Percentiles rank a stretch among this genome's conserved stretches.
Evolutionary conservation across 2,888 invertebrate genomes (phyloP).

Genomic region (Phasia obesa): DNA sequence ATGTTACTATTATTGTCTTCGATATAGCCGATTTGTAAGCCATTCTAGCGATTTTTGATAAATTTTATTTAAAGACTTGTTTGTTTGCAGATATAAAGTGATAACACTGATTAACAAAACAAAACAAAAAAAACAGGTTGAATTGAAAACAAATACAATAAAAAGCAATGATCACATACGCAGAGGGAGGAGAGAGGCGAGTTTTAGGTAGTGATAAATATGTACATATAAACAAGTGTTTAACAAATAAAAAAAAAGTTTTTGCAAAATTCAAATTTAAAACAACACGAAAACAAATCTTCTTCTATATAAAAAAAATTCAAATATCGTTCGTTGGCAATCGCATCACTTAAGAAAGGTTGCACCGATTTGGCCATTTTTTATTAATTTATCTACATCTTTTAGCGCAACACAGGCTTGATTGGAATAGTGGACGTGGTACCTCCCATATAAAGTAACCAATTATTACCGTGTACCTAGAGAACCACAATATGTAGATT

Average conservation of each 20-base stretch:
- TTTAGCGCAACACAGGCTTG: too few species aligned
- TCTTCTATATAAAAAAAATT: too few species aligned
- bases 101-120: not conserved
- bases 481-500: too few species aligned
- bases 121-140: constrained; percentile 1
- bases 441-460: too few species aligned
- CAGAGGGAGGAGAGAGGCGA: not conserved
- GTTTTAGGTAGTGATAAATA: not conserved
- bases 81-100: not conserved
- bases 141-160: not conserved
- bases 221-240: constrained; percentile 33
- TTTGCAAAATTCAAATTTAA: not conserved
- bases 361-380: too few species aligned
- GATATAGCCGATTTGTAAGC: too few species aligned
- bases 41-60: not conserved
- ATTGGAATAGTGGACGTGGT: too few species aligned
- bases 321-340: too few species aligned
- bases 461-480: too few species aligned
- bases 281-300: not conserved
- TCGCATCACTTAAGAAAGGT: too few species aligned
- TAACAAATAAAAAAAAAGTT: not conserved
- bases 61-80: not conserved
- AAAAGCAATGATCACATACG: not conserved
- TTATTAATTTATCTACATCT: too few species aligned
- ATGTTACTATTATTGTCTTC: too few species aligned